Evolutionary conservation across 2,797 vertebrate species (phyloP).

Genomic region (Diceros bicornis): DNA sequence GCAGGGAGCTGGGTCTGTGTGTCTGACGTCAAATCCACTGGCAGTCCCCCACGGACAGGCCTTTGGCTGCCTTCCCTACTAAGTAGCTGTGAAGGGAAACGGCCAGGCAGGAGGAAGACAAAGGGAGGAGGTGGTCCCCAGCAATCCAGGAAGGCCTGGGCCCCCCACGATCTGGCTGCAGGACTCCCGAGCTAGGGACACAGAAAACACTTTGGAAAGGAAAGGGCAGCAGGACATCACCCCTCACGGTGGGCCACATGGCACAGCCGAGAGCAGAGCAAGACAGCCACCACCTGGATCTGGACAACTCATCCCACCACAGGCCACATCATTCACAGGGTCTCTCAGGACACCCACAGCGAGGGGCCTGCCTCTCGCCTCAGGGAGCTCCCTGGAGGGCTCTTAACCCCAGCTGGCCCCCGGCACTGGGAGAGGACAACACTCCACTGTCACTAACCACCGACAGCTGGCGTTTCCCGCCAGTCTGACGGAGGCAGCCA

Average conservation of each 20-base stretch:
- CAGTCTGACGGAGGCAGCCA: background rate
- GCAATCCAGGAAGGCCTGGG: background rate
- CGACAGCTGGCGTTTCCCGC: background rate
- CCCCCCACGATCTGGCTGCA: background rate
- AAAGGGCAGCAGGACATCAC: background rate
- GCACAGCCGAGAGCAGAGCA: background rate
- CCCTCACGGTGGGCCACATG: fast-evolving
- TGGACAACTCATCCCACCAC: background rate
- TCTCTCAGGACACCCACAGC: background rate
- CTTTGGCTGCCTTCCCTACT: background rate
- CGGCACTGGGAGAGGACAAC: background rate
- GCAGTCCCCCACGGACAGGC: background rate
- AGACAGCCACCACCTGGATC: background rate
- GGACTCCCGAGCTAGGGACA: background rate
- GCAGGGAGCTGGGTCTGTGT: background rate
- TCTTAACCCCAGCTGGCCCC: background rate
- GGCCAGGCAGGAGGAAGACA: background rate
- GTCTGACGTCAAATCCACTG: background rate
- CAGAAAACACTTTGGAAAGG: background rate
- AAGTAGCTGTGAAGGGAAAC: background rate
- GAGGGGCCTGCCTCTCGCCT: background rate
- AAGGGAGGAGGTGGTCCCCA: background rate
- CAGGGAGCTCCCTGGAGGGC: background rate
- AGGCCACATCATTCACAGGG: background rate
- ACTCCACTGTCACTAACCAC: background rate